These are phyloP conservation scores for Lobophora halterata DNA, from an alignment of 2,888 invertebrate species.

Conservation along the genomic window DNA sequence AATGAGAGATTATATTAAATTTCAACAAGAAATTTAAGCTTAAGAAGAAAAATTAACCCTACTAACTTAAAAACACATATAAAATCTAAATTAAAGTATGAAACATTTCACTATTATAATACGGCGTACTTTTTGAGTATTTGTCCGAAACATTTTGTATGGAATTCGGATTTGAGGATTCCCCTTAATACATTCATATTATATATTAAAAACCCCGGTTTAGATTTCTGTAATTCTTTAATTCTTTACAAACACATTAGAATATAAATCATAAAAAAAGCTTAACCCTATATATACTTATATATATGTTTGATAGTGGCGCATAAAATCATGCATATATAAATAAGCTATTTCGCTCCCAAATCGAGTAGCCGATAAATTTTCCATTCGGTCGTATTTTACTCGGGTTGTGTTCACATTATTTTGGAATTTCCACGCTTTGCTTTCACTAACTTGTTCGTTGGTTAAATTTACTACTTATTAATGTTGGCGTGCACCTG, in stretches of 20 bases:
- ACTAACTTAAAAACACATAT: too few species aligned
- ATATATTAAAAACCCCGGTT: constrained; percentile 22
- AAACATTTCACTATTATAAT: too few species aligned
- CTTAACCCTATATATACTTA: constrained; percentile 1
- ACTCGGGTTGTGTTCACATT: constrained; percentile 24
- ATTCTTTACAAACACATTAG: too few species aligned
- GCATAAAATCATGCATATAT: constrained; percentile 31
- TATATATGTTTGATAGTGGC: constrained; percentile 5
- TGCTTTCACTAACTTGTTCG: constrained; percentile 6
- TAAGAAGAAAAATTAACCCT: too few species aligned
- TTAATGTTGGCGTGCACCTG: constrained; percentile 7
- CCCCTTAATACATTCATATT: too few species aligned
- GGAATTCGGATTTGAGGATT: too few species aligned
- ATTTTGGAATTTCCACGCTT: constrained; percentile 14
- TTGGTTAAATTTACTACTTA: constrained; percentile 2
- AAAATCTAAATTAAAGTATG: too few species aligned
- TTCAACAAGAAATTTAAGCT: constrained; percentile 4
- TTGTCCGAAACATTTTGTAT: too few species aligned
- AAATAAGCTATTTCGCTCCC: constrained; percentile 30
- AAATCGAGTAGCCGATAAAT: constrained; percentile 30
- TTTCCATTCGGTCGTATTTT: constrained; percentile 27
- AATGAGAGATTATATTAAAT: constrained; percentile 19
- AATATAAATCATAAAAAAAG: too few species aligned
- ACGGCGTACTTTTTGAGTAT: too few species aligned
- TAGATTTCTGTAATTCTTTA: constrained; percentile 24